Evolutionary conservation across 2,888 invertebrate genomes (phyloP), one percentile per base, ranked within the genome.

Genomic region (Drosophila gaucha): DNA sequence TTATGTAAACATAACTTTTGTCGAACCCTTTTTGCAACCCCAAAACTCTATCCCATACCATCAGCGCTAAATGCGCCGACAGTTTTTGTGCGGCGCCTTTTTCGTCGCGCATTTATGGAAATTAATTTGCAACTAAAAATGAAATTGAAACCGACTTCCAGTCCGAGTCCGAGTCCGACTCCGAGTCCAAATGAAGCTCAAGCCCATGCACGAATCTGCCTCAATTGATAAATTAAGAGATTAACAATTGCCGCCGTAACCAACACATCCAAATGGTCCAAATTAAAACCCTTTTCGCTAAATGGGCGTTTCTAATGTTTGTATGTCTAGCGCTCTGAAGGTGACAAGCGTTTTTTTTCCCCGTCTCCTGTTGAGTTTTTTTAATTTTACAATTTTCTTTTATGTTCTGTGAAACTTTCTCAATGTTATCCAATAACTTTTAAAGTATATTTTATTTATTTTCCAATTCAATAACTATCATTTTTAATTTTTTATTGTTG

Each of bases 161-260:
- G 51, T 52, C 47, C 49, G 30, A 56, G 39, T 28, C 39, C 16
- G 62, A 41, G 39, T 64, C 31, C 47, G 31, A 39, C 24, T 55
- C 16, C 43, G 47, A 39, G 14, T 54, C 22, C 33, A 28, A 47
- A 16, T 28, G 39, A 14, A 9, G 39, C 12, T 18, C 20, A 39
- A 31, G 31, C 43, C 36, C 14, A 14, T 9, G 26, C 44, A 38
- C 51, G 58, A 41, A 58, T 46, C 22, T 26, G 74, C 63, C 77
- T 74, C 67, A 74, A 78, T 79, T 82, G 78, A 89, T 89, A 87
- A 89, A 89, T 89, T 89, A 87, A 89, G 89, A 89, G 89, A 89
- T 89, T 89, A 88, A 80, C 78, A 75, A 49, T 57, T 58, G 72
- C 78, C 69, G 74, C 70, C 73, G 78, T 74, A 78, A 74, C 79